These are phyloP conservation scores for Macrochelys suwanniensis DNA, from an alignment of 2,797 vertebrate species.

Conservation along the genomic window DNA sequence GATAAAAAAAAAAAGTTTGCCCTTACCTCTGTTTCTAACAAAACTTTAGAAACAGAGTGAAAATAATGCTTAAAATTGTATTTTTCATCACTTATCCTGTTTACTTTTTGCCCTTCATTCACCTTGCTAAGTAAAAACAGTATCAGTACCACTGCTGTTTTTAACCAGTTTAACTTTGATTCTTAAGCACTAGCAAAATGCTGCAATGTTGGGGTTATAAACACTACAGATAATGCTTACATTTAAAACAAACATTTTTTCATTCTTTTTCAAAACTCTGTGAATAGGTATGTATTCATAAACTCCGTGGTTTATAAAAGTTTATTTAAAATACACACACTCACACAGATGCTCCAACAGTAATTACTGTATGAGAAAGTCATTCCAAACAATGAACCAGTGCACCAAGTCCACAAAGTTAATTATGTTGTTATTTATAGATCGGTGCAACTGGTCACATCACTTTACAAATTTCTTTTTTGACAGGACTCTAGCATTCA, in stretches of 20 bases:
- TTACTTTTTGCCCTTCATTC: not conserved
- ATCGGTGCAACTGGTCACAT: constrained; percentile 5
- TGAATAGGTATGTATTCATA: not conserved
- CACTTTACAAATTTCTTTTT: not conserved
- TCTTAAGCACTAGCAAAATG: not conserved
- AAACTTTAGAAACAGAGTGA: not conserved
- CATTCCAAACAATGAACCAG: constrained; percentile 23
- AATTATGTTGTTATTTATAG: not conserved
- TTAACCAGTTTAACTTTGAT: not conserved
- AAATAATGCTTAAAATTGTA: not conserved
- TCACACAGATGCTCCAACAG: not conserved
- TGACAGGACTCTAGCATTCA: not conserved
- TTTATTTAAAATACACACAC: not conserved
- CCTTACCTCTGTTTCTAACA: not conserved
- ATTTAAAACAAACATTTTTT: not conserved
- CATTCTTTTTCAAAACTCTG: not conserved
- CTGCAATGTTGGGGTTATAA: not conserved
- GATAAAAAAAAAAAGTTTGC: not conserved
- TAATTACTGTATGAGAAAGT: not conserved
- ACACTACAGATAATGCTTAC: not conserved
- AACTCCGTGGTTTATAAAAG: not conserved
- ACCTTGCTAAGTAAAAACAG: not conserved
- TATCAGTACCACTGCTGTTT: not conserved
- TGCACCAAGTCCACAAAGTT: constrained; percentile 11
- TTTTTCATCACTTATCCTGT: not conserved